Conservation (phyloP, 2,888 invertebrate species). For the Hydropsyche betteni region DNA sequence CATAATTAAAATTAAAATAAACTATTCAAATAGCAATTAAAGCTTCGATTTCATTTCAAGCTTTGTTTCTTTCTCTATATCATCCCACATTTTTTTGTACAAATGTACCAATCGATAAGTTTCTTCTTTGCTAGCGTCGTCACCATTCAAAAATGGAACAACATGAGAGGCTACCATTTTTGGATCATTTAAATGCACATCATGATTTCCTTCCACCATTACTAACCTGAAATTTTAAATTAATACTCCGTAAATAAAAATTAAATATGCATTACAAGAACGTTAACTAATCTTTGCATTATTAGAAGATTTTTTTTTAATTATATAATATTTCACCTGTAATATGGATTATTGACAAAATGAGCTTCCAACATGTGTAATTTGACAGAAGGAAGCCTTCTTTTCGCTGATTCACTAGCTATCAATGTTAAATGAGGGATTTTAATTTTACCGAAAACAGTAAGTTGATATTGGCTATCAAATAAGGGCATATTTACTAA, state of each 20-base stretch:
- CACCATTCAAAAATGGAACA: slow-evolving; percentile 57
- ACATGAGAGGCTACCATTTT: slow-evolving; percentile 61
- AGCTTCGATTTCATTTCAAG: not conserved
- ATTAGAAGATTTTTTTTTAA: not conserved
- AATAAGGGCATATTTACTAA: slow-evolving; percentile 57
- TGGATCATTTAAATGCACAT: slow-evolving; percentile 70
- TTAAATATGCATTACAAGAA: slow-evolving; percentile 34
- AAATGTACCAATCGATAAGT: not conserved
- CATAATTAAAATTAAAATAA: too few species aligned
- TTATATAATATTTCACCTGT: slow-evolving; percentile 16
- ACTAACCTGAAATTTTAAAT: slow-evolving; percentile 55
- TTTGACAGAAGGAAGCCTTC: not conserved
- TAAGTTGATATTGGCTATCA: slow-evolving; percentile 56
- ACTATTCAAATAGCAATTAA: too few species aligned
- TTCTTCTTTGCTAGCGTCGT: slow-evolving; percentile 11
- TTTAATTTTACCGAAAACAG: slow-evolving; percentile 55
- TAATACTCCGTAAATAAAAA: slow-evolving; percentile 50
- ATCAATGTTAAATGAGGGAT: slow-evolving; percentile 57
- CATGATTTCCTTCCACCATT: slow-evolving; percentile 67
- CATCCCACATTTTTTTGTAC: not conserved
- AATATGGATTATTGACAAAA: slow-evolving; percentile 41
- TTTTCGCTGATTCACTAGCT: slow-evolving; percentile 53
- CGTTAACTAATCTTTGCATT: not conserved
- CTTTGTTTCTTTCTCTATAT: not conserved
- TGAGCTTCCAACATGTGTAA: slow-evolving; percentile 22